Conservation (phyloP, 92 coral and sea anemone species). For the Epizoanthus stellaris region DNA sequence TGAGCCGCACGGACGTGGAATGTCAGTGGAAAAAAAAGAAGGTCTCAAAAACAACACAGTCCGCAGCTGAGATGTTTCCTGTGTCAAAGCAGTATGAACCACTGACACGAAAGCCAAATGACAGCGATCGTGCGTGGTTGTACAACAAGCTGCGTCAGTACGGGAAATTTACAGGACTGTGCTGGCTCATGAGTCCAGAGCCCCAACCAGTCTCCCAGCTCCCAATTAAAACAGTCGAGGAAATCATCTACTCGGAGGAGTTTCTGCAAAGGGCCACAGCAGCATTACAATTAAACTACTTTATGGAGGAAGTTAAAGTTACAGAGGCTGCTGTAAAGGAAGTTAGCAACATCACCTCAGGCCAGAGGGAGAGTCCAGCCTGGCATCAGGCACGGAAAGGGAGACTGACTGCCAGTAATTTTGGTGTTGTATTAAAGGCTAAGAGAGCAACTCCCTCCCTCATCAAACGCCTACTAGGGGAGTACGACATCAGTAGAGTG, state of each 20-base stretch:
- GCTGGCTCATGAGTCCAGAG: slow-evolving; percentile 36
- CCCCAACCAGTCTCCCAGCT: slow-evolving; percentile 32
- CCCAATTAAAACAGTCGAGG: slow-evolving; percentile 23
- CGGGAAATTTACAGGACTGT: slow-evolving; percentile 37
- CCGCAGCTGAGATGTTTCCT: slow-evolving; percentile 47
- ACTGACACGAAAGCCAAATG: slow-evolving; percentile 16
- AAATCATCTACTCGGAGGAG: slow-evolving; percentile 12
- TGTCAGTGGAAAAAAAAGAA: slow-evolving; percentile 54
- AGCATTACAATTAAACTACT: not conserved
- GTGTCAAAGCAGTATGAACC: slow-evolving; percentile 23
- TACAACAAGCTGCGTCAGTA: slow-evolving; percentile 23
- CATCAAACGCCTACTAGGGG: slow-evolving; percentile 40
- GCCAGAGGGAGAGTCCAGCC: slow-evolving; percentile 44
- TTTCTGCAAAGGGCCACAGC: not conserved
- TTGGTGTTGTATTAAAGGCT: slow-evolving; percentile 34
- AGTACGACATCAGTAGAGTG: slow-evolving; percentile 24
- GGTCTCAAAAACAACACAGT: slow-evolving; percentile 27
- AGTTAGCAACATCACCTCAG: slow-evolving; percentile 23
- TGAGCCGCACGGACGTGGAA: slow-evolving; percentile 57
- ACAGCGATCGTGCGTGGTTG: slow-evolving; percentile 16
- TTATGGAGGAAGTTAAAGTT: slow-evolving; percentile 9
- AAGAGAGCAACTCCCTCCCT: slow-evolving; percentile 45
- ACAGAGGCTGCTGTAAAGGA: not conserved
- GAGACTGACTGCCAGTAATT: slow-evolving; percentile 38
- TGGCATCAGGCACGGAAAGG: slow-evolving; percentile 41